A percentile compares a stretch with the other conserved stretches of the same genome.
Evolutionary conservation across 2,797 vertebrate species (phyloP).

Genomic region (Tiaroga cobitis): DNA sequence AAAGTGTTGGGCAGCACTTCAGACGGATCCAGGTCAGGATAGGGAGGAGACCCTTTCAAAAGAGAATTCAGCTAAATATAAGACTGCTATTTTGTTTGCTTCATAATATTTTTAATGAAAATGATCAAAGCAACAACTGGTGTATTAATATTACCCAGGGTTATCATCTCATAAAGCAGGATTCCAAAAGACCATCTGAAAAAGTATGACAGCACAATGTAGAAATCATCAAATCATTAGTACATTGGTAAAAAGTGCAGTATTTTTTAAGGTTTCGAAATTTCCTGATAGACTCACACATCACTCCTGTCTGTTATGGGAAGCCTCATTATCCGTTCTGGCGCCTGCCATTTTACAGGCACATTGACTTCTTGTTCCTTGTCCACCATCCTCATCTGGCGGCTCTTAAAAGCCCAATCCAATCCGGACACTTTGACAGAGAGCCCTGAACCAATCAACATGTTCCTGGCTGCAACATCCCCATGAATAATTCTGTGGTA

Average conservation of each 20-base stretch:
- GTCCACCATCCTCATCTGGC: slow-evolving; percentile 58
- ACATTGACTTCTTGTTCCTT: slow-evolving; percentile 64
- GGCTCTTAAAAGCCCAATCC: slow-evolving; percentile 69
- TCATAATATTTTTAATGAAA: not conserved
- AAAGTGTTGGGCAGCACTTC: slow-evolving; percentile 69
- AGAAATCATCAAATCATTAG: not conserved
- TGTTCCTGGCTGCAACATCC: slow-evolving; percentile 74
- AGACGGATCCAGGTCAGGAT: slow-evolving; percentile 73
- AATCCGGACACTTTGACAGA: slow-evolving; percentile 72
- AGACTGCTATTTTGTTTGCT: not conserved
- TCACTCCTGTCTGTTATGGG: slow-evolving; percentile 74
- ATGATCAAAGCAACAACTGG: not conserved
- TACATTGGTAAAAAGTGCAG: not conserved
- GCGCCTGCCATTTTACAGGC: slow-evolving; percentile 79
- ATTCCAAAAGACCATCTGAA: slow-evolving; percentile 79
- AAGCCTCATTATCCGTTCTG: slow-evolving; percentile 73
- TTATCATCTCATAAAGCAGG: slow-evolving; percentile 76
- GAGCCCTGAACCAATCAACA: slow-evolving; percentile 74
- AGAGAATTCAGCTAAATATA: not conserved
- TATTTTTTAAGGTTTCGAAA: not conserved
- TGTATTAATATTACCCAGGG: slow-evolving; percentile 69
- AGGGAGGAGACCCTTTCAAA: slow-evolving; percentile 73
- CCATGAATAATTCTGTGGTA: slow-evolving; percentile 75
- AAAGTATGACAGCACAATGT: slow-evolving; percentile 17
- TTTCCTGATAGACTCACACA: slow-evolving; percentile 66